Conservation (phyloP, 2,797 vertebrate species). For the Peromyscus aztecus region DNA sequence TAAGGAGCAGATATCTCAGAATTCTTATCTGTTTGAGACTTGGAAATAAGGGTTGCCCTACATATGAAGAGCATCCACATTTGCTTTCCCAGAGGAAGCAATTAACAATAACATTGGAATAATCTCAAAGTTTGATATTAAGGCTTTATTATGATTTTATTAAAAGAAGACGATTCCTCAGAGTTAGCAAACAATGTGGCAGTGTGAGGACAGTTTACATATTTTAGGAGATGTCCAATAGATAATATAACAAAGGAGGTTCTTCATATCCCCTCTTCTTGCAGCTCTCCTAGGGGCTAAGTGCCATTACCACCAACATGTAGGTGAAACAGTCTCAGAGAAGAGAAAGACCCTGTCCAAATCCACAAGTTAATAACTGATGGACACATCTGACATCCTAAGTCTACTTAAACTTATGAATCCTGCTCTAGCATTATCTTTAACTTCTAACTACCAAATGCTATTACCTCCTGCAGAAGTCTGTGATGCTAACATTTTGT, state of each 20-base stretch:
- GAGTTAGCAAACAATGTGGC: not conserved
- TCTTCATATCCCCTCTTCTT: not conserved
- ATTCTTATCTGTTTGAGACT: not conserved
- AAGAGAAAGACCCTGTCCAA: conserved; percentile 24
- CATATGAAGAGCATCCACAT: not conserved
- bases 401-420: not conserved
- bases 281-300: not conserved
- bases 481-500: not conserved
- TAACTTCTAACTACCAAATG: not conserved
- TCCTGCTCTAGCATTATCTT: not conserved
- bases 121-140: not conserved
- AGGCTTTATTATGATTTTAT: not conserved
- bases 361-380: not conserved
- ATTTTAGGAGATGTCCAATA: not conserved
- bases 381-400: not conserved
- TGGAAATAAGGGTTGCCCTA: not conserved
- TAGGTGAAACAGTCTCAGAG: conserved; percentile 5
- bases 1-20: not conserved
- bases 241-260: not conserved
- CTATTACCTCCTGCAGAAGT: not conserved
- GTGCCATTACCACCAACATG: not conserved
- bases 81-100: not conserved
- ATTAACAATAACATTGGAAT: not conserved
- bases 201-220: not conserved
- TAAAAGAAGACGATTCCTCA: not conserved